A percentile compares a stretch with the other conserved stretches of the same genome.
Evolutionary conservation across 2,888 invertebrate species (phyloP).

Genomic region (Rotaria magnacalcarata): DNA sequence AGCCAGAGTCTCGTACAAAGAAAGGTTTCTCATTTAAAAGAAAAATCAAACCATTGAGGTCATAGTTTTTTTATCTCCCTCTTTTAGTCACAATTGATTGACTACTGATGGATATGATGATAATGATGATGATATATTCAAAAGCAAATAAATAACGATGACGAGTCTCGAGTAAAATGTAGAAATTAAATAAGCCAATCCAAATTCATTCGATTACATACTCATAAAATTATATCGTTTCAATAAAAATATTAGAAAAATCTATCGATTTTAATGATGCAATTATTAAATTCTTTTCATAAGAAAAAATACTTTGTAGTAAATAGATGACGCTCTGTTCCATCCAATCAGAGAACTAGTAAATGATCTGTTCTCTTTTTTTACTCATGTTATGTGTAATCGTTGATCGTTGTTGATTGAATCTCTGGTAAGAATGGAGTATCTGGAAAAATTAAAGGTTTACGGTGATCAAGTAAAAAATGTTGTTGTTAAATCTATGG

Average conservation of each 20-base stretch:
- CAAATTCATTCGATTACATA: background rate
- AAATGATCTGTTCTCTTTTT: background rate
- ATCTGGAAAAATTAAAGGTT: slow-evolving; percentile 30
- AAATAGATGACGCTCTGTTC: background rate
- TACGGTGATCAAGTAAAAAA: slow-evolving; percentile 34
- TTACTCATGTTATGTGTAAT: background rate
- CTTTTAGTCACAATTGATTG: background rate
- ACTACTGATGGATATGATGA: background rate
- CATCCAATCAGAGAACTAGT: background rate
- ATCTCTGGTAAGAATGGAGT: background rate
- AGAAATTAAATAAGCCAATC: background rate
- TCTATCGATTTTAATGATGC: too few species aligned
- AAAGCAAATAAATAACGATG: slow-evolving; percentile 4
- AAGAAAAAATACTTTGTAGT: background rate
- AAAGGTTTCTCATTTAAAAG: too few species aligned
- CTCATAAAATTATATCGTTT: too few species aligned
- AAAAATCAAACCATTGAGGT: too few species aligned
- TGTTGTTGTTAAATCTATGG: slow-evolving; percentile 39
- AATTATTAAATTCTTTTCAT: too few species aligned
- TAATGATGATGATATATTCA: background rate
- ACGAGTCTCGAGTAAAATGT: background rate
- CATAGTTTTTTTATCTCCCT: too few species aligned
- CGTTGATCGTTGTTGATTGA: too few species aligned
- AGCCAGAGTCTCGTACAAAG: too few species aligned
- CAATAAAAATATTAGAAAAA: too few species aligned